Conservation (phyloP, 1,140 invertebrate genomes). For the Lucilia sericata region DNA sequence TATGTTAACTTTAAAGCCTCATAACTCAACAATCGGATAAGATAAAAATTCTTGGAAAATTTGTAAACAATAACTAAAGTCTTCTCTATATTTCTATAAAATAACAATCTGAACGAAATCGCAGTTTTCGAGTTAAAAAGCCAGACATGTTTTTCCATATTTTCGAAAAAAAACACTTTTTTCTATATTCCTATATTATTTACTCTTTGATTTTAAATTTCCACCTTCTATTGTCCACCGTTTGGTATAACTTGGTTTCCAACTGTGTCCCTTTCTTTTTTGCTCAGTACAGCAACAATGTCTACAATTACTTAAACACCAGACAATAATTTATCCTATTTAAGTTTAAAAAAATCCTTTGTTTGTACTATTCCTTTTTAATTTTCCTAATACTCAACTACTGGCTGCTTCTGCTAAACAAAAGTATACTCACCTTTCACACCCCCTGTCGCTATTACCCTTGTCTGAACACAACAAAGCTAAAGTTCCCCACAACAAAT, state of each 20-base stretch:
- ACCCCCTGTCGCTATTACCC: neutral
- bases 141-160: too few species aligned
- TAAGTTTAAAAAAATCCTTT: conserved; percentile 41
- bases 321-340: conserved; percentile 44
- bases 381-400: neutral
- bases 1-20: too few species aligned
- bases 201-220: neutral
- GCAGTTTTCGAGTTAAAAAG: neutral
- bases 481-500: neutral
- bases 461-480: neutral
- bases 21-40: too few species aligned
- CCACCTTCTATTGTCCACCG: neutral
- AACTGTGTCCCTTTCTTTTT: too few species aligned
- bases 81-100: too few species aligned
- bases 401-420: neutral
- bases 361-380: neutral
- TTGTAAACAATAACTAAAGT: too few species aligned
- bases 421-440: neutral
- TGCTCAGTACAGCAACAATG: neutral
- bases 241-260: too few species aligned
- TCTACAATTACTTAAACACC: conserved; percentile 30
- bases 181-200: neutral
- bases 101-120: too few species aligned
- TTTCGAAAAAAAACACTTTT: too few species aligned
- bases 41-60: too few species aligned